Evolutionary conservation across 1,140 invertebrate genomes (phyloP).

Genomic region (Lepidurus couesii): DNA sequence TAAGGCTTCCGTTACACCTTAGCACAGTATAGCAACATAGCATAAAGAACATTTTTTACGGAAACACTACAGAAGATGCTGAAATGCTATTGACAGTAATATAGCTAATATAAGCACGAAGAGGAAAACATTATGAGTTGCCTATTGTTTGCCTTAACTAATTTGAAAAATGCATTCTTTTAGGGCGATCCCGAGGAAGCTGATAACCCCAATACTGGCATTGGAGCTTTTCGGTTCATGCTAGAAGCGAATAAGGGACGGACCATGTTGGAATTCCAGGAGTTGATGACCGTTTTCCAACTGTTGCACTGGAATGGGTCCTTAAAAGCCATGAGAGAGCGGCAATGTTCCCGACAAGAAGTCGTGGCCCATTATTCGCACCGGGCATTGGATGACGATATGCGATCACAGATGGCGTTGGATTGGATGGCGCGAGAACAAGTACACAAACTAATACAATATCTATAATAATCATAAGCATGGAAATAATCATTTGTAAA

Average conservation of each 20-base stretch:
- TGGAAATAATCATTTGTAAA: too few species aligned
- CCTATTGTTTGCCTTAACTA: slow-evolving; percentile 15
- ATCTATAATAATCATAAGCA: neutral
- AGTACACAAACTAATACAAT: slow-evolving; percentile 29
- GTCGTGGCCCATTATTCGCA: slow-evolving; percentile 92
- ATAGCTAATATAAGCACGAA: neutral
- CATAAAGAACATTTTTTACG: too few species aligned
- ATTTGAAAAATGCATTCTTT: neutral
- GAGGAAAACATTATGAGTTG: neutral
- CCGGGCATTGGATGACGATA: slow-evolving; percentile 79
- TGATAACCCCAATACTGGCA: slow-evolving; percentile 65
- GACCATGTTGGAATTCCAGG: slow-evolving; percentile 94
- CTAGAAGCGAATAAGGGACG: slow-evolving; percentile 84
- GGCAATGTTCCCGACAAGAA: slow-evolving; percentile 83
- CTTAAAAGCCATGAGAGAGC: slow-evolving; percentile 76
- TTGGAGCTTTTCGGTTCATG: slow-evolving; percentile 92
- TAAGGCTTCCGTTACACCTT: too few species aligned
- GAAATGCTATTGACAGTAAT: neutral
- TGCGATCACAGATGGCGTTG: slow-evolving; percentile 91
- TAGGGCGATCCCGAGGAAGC: slow-evolving; percentile 53
- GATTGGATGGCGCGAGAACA: slow-evolving; percentile 78
- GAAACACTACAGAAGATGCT: too few species aligned
- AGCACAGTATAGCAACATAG: too few species aligned
- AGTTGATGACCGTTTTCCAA: slow-evolving; percentile 94
- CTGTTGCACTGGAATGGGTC: slow-evolving; percentile 93